Percentiles rank a stretch among this genome's conserved stretches.
These are phyloP conservation scores for Papilio gigon DNA, from an alignment of 2,888 invertebrate genomes.

Conservation along the genomic window DNA sequence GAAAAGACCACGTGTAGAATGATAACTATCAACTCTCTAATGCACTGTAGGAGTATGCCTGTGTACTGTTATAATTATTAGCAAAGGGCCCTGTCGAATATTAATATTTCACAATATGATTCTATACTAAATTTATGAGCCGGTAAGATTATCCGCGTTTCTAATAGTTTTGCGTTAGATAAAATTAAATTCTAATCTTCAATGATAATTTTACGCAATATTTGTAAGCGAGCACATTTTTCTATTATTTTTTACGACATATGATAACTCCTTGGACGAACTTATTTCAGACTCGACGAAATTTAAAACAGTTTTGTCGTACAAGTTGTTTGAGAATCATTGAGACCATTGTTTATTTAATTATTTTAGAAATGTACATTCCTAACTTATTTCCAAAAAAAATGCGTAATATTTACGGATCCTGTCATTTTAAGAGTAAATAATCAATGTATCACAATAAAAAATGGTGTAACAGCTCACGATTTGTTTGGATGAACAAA, in stretches of 20 bases:
- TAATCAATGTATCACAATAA: background rate
- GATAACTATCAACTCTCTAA: conserved; percentile 14
- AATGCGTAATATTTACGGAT: background rate
- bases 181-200: too few species aligned
- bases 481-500: conserved; percentile 29
- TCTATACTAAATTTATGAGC: too few species aligned
- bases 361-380: background rate
- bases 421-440: background rate
- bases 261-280: too few species aligned
- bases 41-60: background rate
- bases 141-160: too few species aligned
- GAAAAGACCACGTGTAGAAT: background rate
- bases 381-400: background rate
- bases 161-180: too few species aligned
- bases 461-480: conserved; percentile 16
- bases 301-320: too few species aligned
- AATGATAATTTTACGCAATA: too few species aligned
- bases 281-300: background rate
- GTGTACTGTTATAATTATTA: too few species aligned
- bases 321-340: background rate
- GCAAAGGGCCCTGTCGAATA: background rate
- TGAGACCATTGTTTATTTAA: background rate
- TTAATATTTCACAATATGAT: background rate
- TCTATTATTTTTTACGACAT: too few species aligned
- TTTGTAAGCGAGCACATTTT: too few species aligned